Percentiles rank a stretch among this genome's conserved stretches.
phyloP scores from a whole-genome alignment of 2,797 vertebrate genomes.

The Sebastes steindachneri region DNA sequence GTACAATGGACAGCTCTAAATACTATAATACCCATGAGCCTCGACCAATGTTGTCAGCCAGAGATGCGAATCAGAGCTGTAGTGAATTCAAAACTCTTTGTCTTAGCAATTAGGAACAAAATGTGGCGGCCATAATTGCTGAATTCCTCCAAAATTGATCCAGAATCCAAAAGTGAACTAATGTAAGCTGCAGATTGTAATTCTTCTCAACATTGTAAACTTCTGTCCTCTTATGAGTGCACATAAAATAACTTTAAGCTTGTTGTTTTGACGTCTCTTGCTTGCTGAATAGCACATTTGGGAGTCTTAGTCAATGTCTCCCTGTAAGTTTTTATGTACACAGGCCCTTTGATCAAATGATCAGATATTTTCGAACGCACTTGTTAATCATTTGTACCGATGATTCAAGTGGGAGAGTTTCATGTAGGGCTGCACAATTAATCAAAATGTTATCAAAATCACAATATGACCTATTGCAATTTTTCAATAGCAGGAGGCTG shows the following conservation, averaged over 20 bases:
- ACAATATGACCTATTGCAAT: no score
- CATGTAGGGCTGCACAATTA: no score
- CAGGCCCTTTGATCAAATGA: background rate
- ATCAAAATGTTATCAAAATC: no score
- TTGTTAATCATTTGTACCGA: background rate
- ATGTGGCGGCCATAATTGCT: background rate
- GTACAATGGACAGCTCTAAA: background rate
- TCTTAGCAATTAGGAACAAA: background rate
- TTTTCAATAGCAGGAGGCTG: no score
- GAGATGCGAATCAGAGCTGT: background rate
- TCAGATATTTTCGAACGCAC: background rate
- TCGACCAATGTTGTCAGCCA: background rate
- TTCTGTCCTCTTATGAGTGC: background rate
- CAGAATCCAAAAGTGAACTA: background rate
- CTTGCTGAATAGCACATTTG: background rate
- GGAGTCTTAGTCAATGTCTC: background rate
- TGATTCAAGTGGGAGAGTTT: background rate
- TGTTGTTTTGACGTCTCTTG: background rate
- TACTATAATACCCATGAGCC: background rate
- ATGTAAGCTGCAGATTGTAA: background rate
- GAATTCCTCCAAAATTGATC: background rate
- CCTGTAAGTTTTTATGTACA: background rate
- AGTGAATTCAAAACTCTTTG: background rate
- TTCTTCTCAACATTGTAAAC: background rate
- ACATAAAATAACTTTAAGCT: background rate